Base-by-base conservation (phyloP, 2,113 vertebrate genomes). In the Tetrao urogallus region DNA sequence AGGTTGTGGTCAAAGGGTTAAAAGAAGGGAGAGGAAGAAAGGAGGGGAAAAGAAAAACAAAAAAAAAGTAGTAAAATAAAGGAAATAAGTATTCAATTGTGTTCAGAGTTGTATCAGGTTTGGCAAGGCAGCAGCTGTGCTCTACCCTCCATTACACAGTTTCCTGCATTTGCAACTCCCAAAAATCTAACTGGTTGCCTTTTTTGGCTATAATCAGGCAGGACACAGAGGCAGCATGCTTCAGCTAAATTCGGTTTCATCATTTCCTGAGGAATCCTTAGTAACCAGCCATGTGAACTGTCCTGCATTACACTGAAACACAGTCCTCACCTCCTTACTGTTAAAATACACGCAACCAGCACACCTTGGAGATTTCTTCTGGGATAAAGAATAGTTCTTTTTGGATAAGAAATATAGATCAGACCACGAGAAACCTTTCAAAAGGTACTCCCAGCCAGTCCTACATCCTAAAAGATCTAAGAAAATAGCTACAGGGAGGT, bases 151-250 rank as follows among this genome's bases (percentile, higher is more conserved):
- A 92, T 90, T 94, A 86, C 95, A 91, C 71, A 84, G 96, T 91
- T 98, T 98, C 98, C 97, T 98, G 97, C 42, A 89, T 95, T 83
- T 97, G 85, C 92, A 97, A 95, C 89, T 96, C 96, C 94, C 96
- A 93, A 88, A 96, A 97, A 97, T 88, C 95, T 97, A 97, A 97
- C 97, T 66, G 96, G 93, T 98, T 98, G 97, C 98, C 97, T 98
- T 98, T 98, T 98, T 98, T 98, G 98, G 97, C 97, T 94, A 98
- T 97, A 97, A 98, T 95, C 86, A 93, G 95, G 95, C 92, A 97
- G 94, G 96, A 97, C 89, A 96, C 95, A 96, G 92, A 96, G 77
- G 88, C 92, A 94, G 67, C 74, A 64, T 20, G 77, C 90, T 94
- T 96, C 86, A 95, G 95, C 96, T 97, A 95, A 97, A 96, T 96